Percentiles rank a stretch among this genome's conserved stretches.
Conservation (phyloP, 2,113 vertebrate species). For the Tragulus kanchil region DNA sequence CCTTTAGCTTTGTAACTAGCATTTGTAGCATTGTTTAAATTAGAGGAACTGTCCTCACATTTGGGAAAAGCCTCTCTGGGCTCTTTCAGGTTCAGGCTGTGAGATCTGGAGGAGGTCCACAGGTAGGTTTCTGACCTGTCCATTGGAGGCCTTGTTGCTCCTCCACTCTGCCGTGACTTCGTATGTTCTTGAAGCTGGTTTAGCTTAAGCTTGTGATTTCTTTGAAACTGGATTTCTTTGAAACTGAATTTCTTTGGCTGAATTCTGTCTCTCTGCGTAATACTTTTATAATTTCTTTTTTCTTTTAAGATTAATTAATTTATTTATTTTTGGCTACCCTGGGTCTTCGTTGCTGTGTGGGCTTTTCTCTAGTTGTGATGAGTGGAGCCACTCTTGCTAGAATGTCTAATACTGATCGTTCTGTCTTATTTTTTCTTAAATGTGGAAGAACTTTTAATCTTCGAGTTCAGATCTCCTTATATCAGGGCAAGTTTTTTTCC, state of each 20-base stretch:
- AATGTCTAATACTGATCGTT: neutral
- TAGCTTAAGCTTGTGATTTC: slow-evolving; percentile 6
- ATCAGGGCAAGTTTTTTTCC: neutral
- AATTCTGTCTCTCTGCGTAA: neutral
- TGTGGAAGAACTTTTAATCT: neutral
- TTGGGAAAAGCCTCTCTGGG: neutral
- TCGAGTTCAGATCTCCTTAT: neutral
- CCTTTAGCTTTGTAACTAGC: neutral
- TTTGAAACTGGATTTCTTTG: slow-evolving; percentile 22
- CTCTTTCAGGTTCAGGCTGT: neutral
- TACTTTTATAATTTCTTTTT: neutral
- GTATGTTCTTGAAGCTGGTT: neutral
- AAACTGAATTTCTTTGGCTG: neutral
- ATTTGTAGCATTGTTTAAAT: neutral
- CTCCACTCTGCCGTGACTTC: neutral
- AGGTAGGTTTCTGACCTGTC: neutral
- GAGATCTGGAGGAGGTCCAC: neutral
- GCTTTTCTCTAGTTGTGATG: neutral
- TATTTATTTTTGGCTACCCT: neutral
- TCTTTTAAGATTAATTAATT: neutral
- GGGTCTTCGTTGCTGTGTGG: neutral
- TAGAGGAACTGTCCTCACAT: neutral
- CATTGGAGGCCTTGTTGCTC: neutral
- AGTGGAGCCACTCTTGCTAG: neutral
- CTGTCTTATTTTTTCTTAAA: neutral